These are phyloP conservation scores for Stictonetta naevosa DNA, from an alignment of 2,113 vertebrate genomes.

Conservation along the genomic window DNA sequence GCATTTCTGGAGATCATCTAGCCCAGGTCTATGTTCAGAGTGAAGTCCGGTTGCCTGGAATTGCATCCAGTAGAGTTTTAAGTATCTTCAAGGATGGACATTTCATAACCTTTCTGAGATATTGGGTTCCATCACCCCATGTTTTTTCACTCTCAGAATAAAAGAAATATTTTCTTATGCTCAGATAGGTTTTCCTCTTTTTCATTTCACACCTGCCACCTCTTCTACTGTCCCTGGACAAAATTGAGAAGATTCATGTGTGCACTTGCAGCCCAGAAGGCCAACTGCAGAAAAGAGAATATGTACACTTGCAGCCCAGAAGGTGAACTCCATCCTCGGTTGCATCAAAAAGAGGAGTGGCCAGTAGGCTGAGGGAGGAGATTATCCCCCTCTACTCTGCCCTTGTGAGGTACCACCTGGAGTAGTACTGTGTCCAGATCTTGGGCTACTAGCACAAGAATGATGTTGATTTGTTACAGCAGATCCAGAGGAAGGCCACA, in stretches of 20 bases:
- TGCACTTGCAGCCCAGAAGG: too few relatives aligned
- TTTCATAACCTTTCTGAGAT: background rate
- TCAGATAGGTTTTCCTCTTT: background rate
- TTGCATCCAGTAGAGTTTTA: rapidly evolving
- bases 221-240: background rate
- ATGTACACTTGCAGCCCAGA: too few relatives aligned
- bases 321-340: too few relatives aligned
- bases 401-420: too few relatives aligned
- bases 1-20: background rate
- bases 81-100: background rate
- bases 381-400: too few relatives aligned
- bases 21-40: background rate
- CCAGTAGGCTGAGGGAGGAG: too few relatives aligned
- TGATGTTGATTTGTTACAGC: too few relatives aligned
- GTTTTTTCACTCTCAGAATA: background rate
- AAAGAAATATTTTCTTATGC: background rate
- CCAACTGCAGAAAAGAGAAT: too few relatives aligned
- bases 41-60: background rate
- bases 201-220: rapidly evolving
- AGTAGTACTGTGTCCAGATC: too few relatives aligned
- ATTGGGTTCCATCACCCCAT: background rate
- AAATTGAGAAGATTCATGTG: background rate
- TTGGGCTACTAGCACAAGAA: too few relatives aligned
- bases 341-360: too few relatives aligned
- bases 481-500: too few relatives aligned